Evolutionary conservation across 2,113 vertebrate genomes (phyloP), one percentile per base, ranked within the genome.

Genomic region (Marmota monax): DNA sequence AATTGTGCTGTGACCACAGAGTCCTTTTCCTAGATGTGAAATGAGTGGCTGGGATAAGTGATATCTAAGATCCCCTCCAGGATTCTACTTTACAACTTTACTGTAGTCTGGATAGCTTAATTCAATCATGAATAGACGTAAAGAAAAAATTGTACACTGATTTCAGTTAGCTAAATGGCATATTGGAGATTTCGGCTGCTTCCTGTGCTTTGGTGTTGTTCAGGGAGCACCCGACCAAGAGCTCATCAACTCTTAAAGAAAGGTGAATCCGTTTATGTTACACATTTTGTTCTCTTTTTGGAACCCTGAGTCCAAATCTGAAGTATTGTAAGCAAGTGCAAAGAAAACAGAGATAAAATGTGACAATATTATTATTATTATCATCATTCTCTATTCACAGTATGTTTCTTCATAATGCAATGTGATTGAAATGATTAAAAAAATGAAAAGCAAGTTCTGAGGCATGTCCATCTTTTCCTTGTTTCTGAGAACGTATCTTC

Each of bases 121-220:
- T 93, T 96, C 37, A 90, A 23, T 96, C 93, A 93, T 90, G 42
- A 96, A 76, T 32, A 93, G 79, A 89, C 29, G 76, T 53, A 85
- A 7, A 93, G 78, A 97, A 91, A 78, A 97, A 95, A 88, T 82
- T 92, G 53, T 96, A 77, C 69, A 91, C 5, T 73, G 79, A 85
- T 82, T 97, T 96, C 94, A 63, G 92, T 96, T 92, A 87, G 25
- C 82, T 94, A 85, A 92, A 74, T 73, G 70, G 48, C 86, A 84
- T 90, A 79, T 56, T 76, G 51, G 85, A 96, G 85, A 82, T 89
- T 69, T 88, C 69, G 63, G 61, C 79, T 78, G 63, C 48, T 83
- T 78, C 80, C 83, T 76, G 12, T 63, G 29, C 91, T 90, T 77
- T 84, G 53, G n/a, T 67, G 61, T 77, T 94, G 61, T 37, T 74